Evolutionary conservation across 2,888 invertebrate species (phyloP), one percentile per base, ranked within the genome.

Genomic region (Morpho helenor): DNA sequence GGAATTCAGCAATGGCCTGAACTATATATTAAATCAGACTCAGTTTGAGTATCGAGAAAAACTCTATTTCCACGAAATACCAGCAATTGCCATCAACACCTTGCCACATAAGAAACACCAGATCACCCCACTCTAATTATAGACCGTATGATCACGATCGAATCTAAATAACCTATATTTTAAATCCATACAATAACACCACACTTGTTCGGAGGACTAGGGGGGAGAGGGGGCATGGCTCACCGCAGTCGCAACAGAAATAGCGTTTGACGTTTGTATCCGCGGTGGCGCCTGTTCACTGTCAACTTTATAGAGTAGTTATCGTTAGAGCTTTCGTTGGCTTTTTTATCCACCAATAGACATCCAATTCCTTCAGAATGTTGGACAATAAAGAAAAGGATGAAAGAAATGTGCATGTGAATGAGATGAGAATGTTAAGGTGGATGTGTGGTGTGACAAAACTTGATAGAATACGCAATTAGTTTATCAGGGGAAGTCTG

Each of bases 211-310:
- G 76, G 73, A 70, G 78, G 77, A 79, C 76, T 76, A 63, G 66
- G 46, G 31, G 66, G 63, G 63, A 57, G 61, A 64, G 65, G 69
- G 57, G 63, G 70, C 62, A 66, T 68, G 72, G 75, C 65, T 61
- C 76, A 74, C 81, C 83, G 77, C 83, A 77, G 80, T 82, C 81
- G 82, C 80, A 80, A 83, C 87, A 83, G 87, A 88, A 89, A 89
- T 88, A 89, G 87, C 80, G 76, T 75, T 87, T 86, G 88, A 88
- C 88, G 88, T 77, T 88, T 84, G 87, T 83, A 87, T 85, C 85
- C 84, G 84, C 73, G 85, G 84, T 87, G 89, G 89, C 89, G 89
- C 89, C 89, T 90, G 88, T 85, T 89, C 87, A 85, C 82, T 89
- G 89, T 89, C 89, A 89, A 87, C 89, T 85, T 71, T 71, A 76